Evolutionary conservation across 2,888 invertebrate species (phyloP), one percentile per base, ranked within the genome.

Genomic region (Oeneis ivallda): DNA sequence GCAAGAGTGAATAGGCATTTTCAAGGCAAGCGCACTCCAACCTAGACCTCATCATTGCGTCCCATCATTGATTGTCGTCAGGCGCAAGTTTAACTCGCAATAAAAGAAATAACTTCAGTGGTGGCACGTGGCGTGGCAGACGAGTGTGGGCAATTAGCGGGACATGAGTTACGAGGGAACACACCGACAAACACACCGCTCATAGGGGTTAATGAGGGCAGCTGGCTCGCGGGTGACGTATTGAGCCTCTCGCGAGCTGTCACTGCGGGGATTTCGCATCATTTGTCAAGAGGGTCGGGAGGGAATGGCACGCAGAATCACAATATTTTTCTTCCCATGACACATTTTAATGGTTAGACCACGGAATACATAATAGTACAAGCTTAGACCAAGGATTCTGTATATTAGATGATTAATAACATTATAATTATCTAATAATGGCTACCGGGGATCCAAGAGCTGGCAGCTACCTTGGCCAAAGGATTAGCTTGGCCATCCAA

Each of bases 141-240:
- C 11, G 19, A n/a, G 15, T n/a, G 26, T 53, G 6, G 52, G 13
- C 17, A 88, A 90, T 90, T 89, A 88, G 88, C 78, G 68, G 68
- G 70, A 68, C 77, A 75, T 87, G 89, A 89, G 78, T 85, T 81
- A 89, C 85, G 83, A 79, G 73, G 69, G 70, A 80, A 32, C n/a
- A 17, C 54, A 54, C 15, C 37, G 54, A 77, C 79, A 76, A 75
- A 77, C 76, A 78, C 82, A 77, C 72, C 79, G 76, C 77, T 84
- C 80, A 81, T 76, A 74, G 82, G 74, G 89, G 88, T 88, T 87
- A 88, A 88, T 82, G 82, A 83, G 87, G 87, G 81, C 86, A 85
- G 83, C 81, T 86, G 82, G 69, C 32, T 13, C 63, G 45, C 17
- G 37, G 19, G 49, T 52, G 66, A 62, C 62, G 43, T 37, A 15